Evolutionary conservation across 1,140 invertebrate genomes (phyloP), one percentile per base, ranked within the genome.

Genomic region (Tetranychus cinnabarinus): DNA sequence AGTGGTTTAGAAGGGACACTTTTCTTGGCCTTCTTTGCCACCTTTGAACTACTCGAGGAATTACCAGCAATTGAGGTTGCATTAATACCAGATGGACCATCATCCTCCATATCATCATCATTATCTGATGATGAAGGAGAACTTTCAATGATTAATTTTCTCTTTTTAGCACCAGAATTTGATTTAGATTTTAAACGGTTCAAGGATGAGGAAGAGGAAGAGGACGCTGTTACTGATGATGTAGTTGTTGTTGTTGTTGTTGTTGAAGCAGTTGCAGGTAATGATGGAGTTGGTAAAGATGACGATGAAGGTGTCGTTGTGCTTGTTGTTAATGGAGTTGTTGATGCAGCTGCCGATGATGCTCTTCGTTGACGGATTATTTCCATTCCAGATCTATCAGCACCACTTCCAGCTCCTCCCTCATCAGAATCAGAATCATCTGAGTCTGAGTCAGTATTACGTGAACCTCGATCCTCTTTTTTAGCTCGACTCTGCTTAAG

Each of bases 401-500:
- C 15, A 50, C 31, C 48, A 50, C 31, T 50, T 5, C 4, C 48
- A 23, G 48, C 63, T 39, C 64, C 64, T 33, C 63, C 59, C 48
- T 37, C 36, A 59, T 59, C 37, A 59, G 36, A 46, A 15, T 59
- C 64, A 58, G 45, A 36, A 35, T 31, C 8, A 56, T 58, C 66
- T 23, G 64, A 57, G 58, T 67, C 66, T 8, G 61, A 64, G 46
- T 64, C 66, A 47, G 65, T 47, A 31, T 66, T 67, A 15, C 61
- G 62, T 12, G 46, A 58, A n/a, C 61, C 59, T 54, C 66, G 66
- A 45, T 65, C 59, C 33, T 67, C 64, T 4, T 61, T 58, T 47
- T 67, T 61, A 6, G 61, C 66, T 36, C 73, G 66, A 31, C 84
- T 85, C 70, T 89, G 83, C 69, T 91, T 88, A 46, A 91, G 70